Evolutionary conservation across 2,888 invertebrate genomes (phyloP), one percentile per base, ranked within the genome.

Genomic region (Orchestes rusci): DNA sequence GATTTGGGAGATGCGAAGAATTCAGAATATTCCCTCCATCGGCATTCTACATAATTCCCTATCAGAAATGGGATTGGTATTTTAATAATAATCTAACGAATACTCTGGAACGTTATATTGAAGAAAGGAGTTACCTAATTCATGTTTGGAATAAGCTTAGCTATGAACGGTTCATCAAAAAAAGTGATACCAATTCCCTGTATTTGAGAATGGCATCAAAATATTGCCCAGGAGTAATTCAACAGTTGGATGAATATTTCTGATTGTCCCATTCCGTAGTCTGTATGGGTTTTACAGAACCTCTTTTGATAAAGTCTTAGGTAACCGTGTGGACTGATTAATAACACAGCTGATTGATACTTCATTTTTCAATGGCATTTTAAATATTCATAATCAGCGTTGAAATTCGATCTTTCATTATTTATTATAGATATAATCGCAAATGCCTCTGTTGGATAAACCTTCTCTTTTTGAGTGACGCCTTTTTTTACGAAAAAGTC

Each of bases 131-230:
- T 16, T 49, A 43, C 17, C 12, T 49, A 17, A 27, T 45, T 3
- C 49, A 49, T 17, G 32, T 39, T 2, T 49, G 49, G 49, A 49
- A 49, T 15, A 49, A 49, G 17, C 38, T 45, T 2, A 49, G 45
- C 31, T 37, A 31, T 17, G 12, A 33, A 4, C 17, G 8, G 16
- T 3, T 4, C 3, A 45, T 48, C 12, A 16, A 19, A 23, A 48
- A 45, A 33, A 15, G 15, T n/a, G 31, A 48, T 12, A 19, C 12
- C n/a, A 16, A 42, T 15, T 38, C 42, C 2, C 48, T 45, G 3
- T 48, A 48, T 39, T 38, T 48, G 16, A 3, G 32, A 28, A 17
- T 48, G 5, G 48, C 48, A 3, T 17, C 17, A 3, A 17, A 42
- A 16, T 45, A 45, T 13, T 48, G 48, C 31, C 48, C 48, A n/a